Evolutionary conservation across 2,797 vertebrate genomes (phyloP), one percentile per base, ranked within the genome.

Genomic region (Lacerta agilis): DNA sequence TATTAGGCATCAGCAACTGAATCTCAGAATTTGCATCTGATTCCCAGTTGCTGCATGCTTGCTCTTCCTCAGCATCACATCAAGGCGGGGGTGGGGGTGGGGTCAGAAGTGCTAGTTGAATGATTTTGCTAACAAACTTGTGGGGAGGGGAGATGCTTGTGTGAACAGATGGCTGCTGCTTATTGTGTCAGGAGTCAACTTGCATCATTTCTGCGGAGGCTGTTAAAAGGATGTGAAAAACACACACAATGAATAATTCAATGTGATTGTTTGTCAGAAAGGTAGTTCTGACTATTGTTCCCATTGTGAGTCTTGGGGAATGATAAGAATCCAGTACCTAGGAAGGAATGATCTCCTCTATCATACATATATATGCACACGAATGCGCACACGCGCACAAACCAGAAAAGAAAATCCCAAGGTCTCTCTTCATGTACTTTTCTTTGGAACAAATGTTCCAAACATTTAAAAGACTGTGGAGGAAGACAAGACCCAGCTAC

Each of bases 141-240:
- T n/a, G 43, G 23, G 43, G 8, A 43, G 55, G 61, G 43, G 23
- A n/a, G 8, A 43, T 84, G 36, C 33, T 84, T 79, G 45, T 61
- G 17, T 41, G 64, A 88, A 83, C 64, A 88, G 87, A 83, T 87
- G 86, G 86, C 66, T 88, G 64, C 4, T 79, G 4, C 36, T 23
- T 78, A 5, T 83, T 69, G 33, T 61, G 87, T 72, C 87, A 88
- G 13, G 45, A 83, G 66, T 36, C 64, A 83, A 88, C 25, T 15
- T 72, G 64, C 82, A 58, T 79, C 45, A 72, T 79, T 83, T 78
- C 87, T 69, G 27, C 11, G 29, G 27, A 84, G 49, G 36, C 82
- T 88, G 87, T 84, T 45, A 72, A 72, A 84, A 84, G 5, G 49
- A 72, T 36, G 76, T 79, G 66, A 29, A 84, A 82, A 43, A 3